Evolutionary conservation across 2,888 invertebrate genomes (phyloP).

Genomic region (Drosophila prolongata): DNA sequence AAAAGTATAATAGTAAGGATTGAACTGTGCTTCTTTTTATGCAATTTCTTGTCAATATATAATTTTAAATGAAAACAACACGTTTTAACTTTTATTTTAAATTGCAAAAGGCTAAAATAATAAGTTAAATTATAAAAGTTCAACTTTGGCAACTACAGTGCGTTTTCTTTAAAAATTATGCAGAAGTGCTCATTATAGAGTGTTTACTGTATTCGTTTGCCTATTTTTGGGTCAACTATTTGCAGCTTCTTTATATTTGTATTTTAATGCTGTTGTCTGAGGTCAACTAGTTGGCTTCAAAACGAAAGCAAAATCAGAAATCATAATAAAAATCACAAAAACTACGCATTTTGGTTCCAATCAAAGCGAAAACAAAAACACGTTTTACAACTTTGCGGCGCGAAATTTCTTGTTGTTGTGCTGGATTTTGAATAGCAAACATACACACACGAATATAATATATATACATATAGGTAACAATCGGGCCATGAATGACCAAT

Average conservation of each 20-base stretch:
- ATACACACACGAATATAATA: slow-evolving; percentile 11
- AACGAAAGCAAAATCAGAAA: slow-evolving; percentile 62
- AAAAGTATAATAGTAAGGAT: neutral
- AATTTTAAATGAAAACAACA: too few species aligned
- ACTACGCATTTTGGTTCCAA: slow-evolving; percentile 68
- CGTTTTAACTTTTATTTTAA: too few species aligned
- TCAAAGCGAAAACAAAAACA: slow-evolving; percentile 64
- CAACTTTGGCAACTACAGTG: too few species aligned
- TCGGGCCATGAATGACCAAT: slow-evolving; percentile 73
- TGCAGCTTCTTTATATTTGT: slow-evolving; percentile 26
- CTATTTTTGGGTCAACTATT: slow-evolving; percentile 23
- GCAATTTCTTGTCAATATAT: too few species aligned
- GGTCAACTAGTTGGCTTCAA: slow-evolving; percentile 60
- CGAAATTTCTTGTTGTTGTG: slow-evolving; percentile 62
- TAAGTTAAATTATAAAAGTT: too few species aligned
- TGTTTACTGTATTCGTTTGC: slow-evolving; percentile 11
- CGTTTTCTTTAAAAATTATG: too few species aligned
- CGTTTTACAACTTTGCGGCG: slow-evolving; percentile 75
- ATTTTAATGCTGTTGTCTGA: slow-evolving; percentile 61
- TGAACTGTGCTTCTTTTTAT: too few species aligned
- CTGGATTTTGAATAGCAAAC: slow-evolving; percentile 63
- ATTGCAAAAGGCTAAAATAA: too few species aligned
- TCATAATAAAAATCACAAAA: slow-evolving; percentile 36
- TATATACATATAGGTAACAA: slow-evolving; percentile 12
- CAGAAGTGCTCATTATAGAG: too few species aligned